Conservation (phyloP, 2,797 vertebrate species). For the Helarctos malayanus region DNA sequence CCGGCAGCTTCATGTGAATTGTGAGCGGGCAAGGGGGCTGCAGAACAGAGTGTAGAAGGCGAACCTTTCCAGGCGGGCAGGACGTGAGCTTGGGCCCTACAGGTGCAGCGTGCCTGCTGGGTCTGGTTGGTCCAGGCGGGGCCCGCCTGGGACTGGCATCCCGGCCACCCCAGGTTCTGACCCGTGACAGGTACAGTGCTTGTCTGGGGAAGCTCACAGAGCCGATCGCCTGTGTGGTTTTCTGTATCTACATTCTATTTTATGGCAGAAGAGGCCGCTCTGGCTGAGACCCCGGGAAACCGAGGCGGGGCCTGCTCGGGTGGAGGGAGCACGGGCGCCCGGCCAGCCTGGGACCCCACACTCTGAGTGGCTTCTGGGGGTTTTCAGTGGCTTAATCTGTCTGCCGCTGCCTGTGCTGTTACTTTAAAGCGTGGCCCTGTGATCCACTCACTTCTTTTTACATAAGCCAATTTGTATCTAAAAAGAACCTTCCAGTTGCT, state of each 20-base stretch:
- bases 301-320: not conserved
- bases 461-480: not conserved
- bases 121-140: no score
- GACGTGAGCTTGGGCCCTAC: not conserved
- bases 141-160: accelerated
- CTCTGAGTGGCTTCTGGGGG: not conserved
- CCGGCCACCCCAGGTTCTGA: accelerated
- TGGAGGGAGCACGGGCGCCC: accelerated
- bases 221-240: accelerated
- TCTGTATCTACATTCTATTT: not conserved
- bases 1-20: accelerated
- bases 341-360: not conserved
- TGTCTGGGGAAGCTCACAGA: not conserved
- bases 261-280: not conserved
- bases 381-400: accelerated
- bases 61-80: accelerated
- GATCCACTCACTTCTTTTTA: not conserved
- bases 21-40: accelerated
- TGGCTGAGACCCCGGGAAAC: accelerated
- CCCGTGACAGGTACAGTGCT: accelerated
- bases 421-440: not conserved
- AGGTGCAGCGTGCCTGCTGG: not conserved
- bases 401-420: not conserved
- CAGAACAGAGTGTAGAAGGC: not conserved
- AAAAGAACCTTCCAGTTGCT: not conserved